phyloP scores from a whole-genome alignment of 2,113 vertebrate species.

The Crotalus horridus region DNA sequence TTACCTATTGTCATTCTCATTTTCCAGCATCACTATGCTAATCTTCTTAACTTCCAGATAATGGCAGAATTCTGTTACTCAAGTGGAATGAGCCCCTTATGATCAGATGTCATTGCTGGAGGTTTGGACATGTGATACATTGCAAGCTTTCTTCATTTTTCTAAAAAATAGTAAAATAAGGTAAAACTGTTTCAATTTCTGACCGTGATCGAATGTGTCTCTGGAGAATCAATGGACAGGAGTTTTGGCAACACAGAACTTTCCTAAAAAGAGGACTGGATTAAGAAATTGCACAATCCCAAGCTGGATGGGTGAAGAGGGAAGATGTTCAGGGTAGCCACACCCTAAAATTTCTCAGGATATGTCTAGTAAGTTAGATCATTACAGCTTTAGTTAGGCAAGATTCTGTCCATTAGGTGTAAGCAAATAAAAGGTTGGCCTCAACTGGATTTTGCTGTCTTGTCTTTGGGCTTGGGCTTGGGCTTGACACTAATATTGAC shows the following conservation, averaged over 20 bases:
- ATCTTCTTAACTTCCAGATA: neutral
- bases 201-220: neutral
- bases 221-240: neutral
- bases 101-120: neutral
- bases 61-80: neutral
- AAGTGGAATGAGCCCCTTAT: neutral
- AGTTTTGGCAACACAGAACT: neutral
- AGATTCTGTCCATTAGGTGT: neutral
- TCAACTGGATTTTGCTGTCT: neutral
- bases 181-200: neutral
- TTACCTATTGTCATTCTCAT: neutral
- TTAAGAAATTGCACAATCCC: neutral
- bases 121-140: neutral
- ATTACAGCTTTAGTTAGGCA: neutral
- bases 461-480: neutral
- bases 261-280: neutral
- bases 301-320: neutral
- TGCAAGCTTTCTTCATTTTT: neutral
- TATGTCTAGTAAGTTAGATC: neutral
- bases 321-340: neutral
- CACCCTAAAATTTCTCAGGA: neutral
- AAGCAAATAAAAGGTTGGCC: neutral
- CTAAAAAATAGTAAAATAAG: neutral
- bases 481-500: neutral
- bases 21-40: neutral